These are phyloP conservation scores for Tetramorium alpestre DNA, from an alignment of 1,140 invertebrate species.

Conservation along the genomic window DNA sequence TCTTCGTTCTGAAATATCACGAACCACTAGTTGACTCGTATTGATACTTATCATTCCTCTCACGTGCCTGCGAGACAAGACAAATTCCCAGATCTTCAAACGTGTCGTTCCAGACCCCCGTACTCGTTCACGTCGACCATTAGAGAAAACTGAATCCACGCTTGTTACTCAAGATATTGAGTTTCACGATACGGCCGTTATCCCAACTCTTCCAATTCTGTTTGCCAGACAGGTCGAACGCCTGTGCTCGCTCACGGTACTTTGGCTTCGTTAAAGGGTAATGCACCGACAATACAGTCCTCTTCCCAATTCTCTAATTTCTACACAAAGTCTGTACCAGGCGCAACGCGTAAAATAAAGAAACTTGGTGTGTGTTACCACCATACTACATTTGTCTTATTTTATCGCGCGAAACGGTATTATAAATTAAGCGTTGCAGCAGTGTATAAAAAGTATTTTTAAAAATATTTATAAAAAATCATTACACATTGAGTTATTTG, in stretches of 20 bases:
- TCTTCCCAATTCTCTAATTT: conserved; percentile 55
- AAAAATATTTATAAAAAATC: not conserved
- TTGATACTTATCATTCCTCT: conserved; percentile 43
- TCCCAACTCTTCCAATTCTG: conserved; percentile 66
- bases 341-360: not conserved
- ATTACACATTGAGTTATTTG: no score
- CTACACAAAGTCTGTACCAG: conserved; percentile 1
- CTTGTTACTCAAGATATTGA: conserved; percentile 72
- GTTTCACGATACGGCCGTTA: conserved; percentile 68
- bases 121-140: conserved; percentile 39
- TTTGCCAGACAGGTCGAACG: conserved; percentile 54
- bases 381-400: not conserved
- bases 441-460: not conserved
- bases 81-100: conserved; percentile 54
- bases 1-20: not conserved
- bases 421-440: not conserved
- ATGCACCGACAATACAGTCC: conserved; percentile 38
- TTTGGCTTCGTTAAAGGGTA: conserved; percentile 62
- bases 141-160: conserved; percentile 63
- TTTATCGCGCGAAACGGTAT: not conserved
- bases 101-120: conserved; percentile 28
- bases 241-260: conserved; percentile 42
- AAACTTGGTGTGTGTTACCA: not conserved
- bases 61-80: conserved; percentile 40
- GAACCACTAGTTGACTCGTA: conserved; percentile 15